Percentiles rank a stretch among this genome's conserved stretches.
These are phyloP conservation scores for Pogoniulus pusillus DNA, from an alignment of 2,797 vertebrate genomes.

Conservation along the genomic window DNA sequence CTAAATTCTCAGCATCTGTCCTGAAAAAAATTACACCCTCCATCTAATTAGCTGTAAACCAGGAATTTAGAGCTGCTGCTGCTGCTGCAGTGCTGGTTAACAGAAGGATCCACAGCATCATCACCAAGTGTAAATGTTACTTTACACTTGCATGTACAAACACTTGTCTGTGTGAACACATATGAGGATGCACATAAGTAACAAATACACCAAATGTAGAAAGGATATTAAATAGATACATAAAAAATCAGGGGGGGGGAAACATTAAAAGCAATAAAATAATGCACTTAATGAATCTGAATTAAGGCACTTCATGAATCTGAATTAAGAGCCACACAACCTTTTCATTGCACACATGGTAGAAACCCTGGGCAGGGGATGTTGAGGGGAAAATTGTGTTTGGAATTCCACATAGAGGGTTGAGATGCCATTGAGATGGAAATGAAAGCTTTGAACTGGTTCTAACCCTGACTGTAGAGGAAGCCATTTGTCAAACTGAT, in stretches of 20 bases:
- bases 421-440: neutral
- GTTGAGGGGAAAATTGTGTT: neutral
- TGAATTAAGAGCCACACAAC: neutral
- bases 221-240: neutral
- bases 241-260: neutral
- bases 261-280: neutral
- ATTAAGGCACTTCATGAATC: no score
- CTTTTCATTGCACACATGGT: neutral
- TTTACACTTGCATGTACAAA: neutral
- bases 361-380: neutral
- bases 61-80: neutral
- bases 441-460: conserved; percentile 14
- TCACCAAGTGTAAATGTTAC: neutral
- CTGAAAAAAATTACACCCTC: conserved; percentile 1
- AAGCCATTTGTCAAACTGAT: neutral
- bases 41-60: conserved; percentile 29
- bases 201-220: neutral
- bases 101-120: neutral
- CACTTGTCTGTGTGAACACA: neutral
- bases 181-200: neutral
- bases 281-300: neutral
- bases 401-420: neutral
- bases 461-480: neutral
- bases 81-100: neutral
- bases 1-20: conserved; percentile 6